These are phyloP conservation scores for Amphiprion percula DNA, from an alignment of 2,113 vertebrate species.

Conservation along the genomic window DNA sequence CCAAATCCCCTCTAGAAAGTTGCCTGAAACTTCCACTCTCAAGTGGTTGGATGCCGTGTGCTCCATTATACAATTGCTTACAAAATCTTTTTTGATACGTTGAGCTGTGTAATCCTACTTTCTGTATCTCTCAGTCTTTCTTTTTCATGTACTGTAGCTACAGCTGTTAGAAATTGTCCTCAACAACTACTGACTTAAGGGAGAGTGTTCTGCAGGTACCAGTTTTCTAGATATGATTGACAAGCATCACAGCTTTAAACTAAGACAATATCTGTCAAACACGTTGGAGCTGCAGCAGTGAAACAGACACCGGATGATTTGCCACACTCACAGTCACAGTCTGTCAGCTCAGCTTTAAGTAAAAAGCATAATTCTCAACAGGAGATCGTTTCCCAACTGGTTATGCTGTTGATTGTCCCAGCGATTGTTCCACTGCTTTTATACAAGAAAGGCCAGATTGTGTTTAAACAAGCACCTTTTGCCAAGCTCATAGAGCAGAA, in stretches of 20 bases:
- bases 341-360: conserved; percentile 41
- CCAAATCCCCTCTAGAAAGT: conserved; percentile 21
- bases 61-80: conserved; percentile 15
- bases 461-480: not conserved
- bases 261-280: conserved; percentile 63
- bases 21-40: conserved; percentile 25
- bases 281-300: conserved; percentile 35
- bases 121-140: not conserved
- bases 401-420: conserved; percentile 23
- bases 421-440: conserved; percentile 25
- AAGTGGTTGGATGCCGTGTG: not conserved
- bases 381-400: conserved; percentile 21
- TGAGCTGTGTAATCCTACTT: conserved; percentile 15
- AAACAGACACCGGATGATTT: conserved; percentile 46
- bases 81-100: conserved; percentile 22
- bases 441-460: not conserved
- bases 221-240: conserved; percentile 51
- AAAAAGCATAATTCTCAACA: conserved; percentile 17
- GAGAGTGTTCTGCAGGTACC: conserved; percentile 19
- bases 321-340: conserved; percentile 24
- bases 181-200: conserved; percentile 19
- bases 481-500: not conserved
- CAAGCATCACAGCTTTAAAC: conserved; percentile 49
- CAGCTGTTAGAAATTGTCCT: conserved; percentile 25
- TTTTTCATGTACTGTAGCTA: conserved; percentile 5